Evolutionary conservation across 2,888 invertebrate genomes (phyloP), one percentile per base, ranked within the genome.

Genomic region (Stramonita haemastoma): DNA sequence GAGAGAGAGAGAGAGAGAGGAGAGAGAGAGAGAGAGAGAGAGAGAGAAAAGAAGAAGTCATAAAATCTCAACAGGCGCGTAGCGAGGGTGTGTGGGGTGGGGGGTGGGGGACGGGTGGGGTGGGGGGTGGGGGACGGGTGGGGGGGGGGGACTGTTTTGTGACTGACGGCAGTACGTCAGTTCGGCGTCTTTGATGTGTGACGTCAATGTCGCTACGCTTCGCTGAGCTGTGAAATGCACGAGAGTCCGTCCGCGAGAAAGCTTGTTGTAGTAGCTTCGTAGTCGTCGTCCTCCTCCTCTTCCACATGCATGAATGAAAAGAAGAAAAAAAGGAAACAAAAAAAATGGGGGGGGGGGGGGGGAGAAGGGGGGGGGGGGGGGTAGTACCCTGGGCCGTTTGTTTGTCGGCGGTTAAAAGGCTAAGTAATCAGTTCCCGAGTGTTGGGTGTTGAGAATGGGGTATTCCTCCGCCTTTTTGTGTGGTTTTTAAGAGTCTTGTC

Each of bases 221-320:
- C 81, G 81, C 81, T 83, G 81, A 83, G 46, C 81, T 83, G 81
- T 83, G 81, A 83, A 83, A 83, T 83, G 81, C 81, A 83, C 81
- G 81, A n/a, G n/a, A n/a, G n/a, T n/a, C n/a, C n/a, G n/a, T n/a
- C n/a, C n/a, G n/a, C 36, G 46, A 83, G 81, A 15, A 46, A 46
- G 8, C 46, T 8, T 46, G 2, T 46, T 46, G 46, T 2, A 8
- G 4, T 46, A 46, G 4, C 8, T 8, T 46, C 4, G 46, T 46
- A n/a, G n/a, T n/a, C n/a, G n/a, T n/a, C n/a, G n/a, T n/a, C n/a
- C n/a, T n/a, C n/a, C n/a, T n/a, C n/a, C n/a, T n/a, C n/a, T n/a
- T n/a, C n/a, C n/a, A n/a, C n/a, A n/a, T n/a, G n/a, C n/a, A n/a
- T 46, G 46, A 46, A 46, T 46, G 2, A 8, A 46, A 46, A 46